Percentiles rank a stretch among this genome's conserved stretches.
These are phyloP conservation scores for Cydia fagiglandana DNA, from an alignment of 1,140 invertebrate species.

Conservation along the genomic window DNA sequence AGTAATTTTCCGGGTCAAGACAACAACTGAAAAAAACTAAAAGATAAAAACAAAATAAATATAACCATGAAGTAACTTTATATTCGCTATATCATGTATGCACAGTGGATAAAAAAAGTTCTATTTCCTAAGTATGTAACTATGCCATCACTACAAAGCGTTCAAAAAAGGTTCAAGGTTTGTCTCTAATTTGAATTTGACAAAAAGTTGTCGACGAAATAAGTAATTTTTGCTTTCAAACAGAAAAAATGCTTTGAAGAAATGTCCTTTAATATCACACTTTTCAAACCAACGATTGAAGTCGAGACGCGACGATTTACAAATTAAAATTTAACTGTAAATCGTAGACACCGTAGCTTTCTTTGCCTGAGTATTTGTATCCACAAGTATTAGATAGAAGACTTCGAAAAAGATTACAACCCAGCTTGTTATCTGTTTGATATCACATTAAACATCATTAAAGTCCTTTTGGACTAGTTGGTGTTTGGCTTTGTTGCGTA, in stretches of 20 bases:
- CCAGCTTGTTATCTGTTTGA: not conserved
- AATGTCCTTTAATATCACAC: constrained; percentile 2
- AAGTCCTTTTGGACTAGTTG: too few species aligned
- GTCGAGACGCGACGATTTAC: not conserved
- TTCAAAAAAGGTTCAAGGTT: too few species aligned
- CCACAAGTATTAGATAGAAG: not conserved
- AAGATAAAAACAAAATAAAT: too few species aligned
- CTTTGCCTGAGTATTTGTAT: not conserved
- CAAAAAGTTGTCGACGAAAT: not conserved
- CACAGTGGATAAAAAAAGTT: too few species aligned
- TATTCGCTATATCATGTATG: too few species aligned
- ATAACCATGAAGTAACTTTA: too few species aligned
- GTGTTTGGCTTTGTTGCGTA: too few species aligned
- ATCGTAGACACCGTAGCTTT: not conserved
- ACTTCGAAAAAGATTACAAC: too few species aligned
- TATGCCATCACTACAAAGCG: too few species aligned
- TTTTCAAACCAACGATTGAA: not conserved
- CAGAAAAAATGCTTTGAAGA: not conserved
- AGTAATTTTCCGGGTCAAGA: too few species aligned
- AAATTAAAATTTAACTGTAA: not conserved
- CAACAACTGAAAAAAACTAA: too few species aligned
- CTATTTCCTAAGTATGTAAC: too few species aligned
- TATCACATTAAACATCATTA: not conserved
- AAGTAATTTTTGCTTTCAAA: not conserved
- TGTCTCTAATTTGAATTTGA: not conserved